Evolutionary conservation across 2,113 vertebrate genomes (phyloP).

Genomic region (Nymphicus hollandicus): DNA sequence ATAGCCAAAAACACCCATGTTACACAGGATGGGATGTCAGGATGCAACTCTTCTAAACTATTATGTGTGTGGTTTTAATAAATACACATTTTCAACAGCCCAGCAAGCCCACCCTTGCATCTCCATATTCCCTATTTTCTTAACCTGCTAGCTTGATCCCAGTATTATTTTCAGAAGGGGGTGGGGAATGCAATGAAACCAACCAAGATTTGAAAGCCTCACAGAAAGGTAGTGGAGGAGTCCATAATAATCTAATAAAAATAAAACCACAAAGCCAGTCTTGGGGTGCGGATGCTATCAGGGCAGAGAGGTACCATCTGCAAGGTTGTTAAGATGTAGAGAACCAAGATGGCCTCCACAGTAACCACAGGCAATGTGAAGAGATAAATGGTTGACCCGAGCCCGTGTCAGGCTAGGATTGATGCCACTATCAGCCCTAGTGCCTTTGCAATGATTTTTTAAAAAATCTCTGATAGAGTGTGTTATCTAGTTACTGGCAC

Average conservation of each 20-base stretch:
- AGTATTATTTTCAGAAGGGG: not conserved
- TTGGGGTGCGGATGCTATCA: constrained; percentile 64
- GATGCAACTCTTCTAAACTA: not conserved
- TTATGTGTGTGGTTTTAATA: not conserved
- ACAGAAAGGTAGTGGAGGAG: not conserved
- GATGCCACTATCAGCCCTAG: constrained; percentile 98
- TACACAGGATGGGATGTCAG: not conserved
- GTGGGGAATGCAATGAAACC: not conserved
- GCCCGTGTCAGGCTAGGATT: constrained; percentile 97
- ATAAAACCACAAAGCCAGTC: constrained; percentile 11
- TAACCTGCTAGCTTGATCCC: not conserved
- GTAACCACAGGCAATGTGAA: constrained; percentile 93
- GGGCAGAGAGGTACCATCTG: constrained; percentile 79
- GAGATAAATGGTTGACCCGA: constrained; percentile 99
- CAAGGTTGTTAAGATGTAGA: constrained; percentile 89
- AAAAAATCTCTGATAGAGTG: constrained; percentile 99
- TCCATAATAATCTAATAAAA: not conserved
- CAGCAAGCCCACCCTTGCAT: not conserved
- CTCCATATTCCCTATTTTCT: not conserved
- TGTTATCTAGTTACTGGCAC: constrained; percentile 99
- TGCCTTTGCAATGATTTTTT: constrained; percentile 99
- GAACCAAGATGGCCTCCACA: constrained; percentile 86
- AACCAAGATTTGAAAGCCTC: not conserved
- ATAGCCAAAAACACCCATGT: not conserved
- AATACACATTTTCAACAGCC: not conserved